These are phyloP conservation scores for Panorpa germanica DNA, from an alignment of 2,888 invertebrate genomes.

Conservation along the genomic window DNA sequence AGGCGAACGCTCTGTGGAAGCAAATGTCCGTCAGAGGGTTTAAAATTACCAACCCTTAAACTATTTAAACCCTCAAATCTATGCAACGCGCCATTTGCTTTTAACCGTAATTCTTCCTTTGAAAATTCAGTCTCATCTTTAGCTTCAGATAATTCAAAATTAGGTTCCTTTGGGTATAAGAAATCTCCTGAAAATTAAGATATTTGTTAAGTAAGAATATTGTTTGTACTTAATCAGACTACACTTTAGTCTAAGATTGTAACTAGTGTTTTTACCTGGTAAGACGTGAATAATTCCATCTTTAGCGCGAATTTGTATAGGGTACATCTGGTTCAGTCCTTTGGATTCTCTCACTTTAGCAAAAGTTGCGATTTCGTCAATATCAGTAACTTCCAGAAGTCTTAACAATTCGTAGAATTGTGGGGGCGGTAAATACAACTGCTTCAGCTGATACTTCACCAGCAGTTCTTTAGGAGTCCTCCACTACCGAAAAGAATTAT, in stretches of 20 bases:
- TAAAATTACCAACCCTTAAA: slow-evolving; percentile 10
- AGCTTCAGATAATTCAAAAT: slow-evolving; percentile 14
- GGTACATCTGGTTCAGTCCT: slow-evolving; percentile 32
- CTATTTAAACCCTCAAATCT: slow-evolving; percentile 15
- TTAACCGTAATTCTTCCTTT: slow-evolving; percentile 20
- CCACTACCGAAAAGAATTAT: no score
- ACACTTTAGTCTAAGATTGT: no score
- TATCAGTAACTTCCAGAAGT: slow-evolving; percentile 31
- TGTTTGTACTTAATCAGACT: no score
- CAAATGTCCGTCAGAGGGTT: slow-evolving; percentile 10
- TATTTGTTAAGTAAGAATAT: no score
- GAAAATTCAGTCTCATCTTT: slow-evolving; percentile 16
- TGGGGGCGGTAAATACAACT: slow-evolving; percentile 62
- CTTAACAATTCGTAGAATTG: slow-evolving; percentile 58
- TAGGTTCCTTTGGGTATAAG: slow-evolving; percentile 24
- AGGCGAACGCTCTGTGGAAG: slow-evolving; percentile 8
- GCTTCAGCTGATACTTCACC: no score
- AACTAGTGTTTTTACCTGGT: slow-evolving; percentile 44
- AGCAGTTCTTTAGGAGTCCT: no score
- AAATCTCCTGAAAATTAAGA: slow-evolving; percentile 36
- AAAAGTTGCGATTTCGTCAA: slow-evolving; percentile 36
- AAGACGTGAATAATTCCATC: slow-evolving; percentile 37
- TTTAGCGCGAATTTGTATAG: slow-evolving; percentile 30
- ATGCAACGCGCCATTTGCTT: slow-evolving; percentile 18
- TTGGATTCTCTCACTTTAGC: slow-evolving; percentile 31